These are phyloP conservation scores for Tryphoninae sp. DNA, from an alignment of 2,888 invertebrate genomes.

Conservation along the genomic window DNA sequence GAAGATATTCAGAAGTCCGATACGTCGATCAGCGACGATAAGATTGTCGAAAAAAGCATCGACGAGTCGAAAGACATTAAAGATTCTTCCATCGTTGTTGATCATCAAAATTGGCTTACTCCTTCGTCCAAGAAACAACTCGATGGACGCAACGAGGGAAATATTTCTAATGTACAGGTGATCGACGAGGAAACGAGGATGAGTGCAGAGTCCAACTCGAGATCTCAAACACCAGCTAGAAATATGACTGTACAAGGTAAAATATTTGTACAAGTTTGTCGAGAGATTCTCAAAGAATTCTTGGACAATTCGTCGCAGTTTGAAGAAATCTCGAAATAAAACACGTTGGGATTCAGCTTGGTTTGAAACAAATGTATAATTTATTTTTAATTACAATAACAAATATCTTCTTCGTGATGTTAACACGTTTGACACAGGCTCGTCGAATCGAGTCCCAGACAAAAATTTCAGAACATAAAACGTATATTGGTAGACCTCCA, in stretches of 20 bases:
- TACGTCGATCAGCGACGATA: constrained; percentile 57
- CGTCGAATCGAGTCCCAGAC: background rate
- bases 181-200: constrained; percentile 83
- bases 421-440: background rate
- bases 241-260: constrained; percentile 77
- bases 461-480: constrained; percentile 49
- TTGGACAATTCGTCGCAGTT: too few relatives aligned
- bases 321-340: constrained; percentile 1
- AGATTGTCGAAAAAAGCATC: constrained; percentile 60
- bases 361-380: background rate
- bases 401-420: background rate
- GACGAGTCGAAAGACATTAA: constrained; percentile 68
- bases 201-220: constrained; percentile 81
- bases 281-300: too few relatives aligned
- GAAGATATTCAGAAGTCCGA: constrained; percentile 53
- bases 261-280: background rate
- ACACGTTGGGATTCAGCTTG: background rate
- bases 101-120: constrained; percentile 77
- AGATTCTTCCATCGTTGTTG: constrained; percentile 61
- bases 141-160: constrained; percentile 71
- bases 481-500: constrained; percentile 77
- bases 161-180: constrained; percentile 79
- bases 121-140: constrained; percentile 74
- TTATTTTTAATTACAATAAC: background rate
- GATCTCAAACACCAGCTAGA: constrained; percentile 80